Conservation (phyloP, 2,888 invertebrate species). For the Pheosia gnoma region DNA sequence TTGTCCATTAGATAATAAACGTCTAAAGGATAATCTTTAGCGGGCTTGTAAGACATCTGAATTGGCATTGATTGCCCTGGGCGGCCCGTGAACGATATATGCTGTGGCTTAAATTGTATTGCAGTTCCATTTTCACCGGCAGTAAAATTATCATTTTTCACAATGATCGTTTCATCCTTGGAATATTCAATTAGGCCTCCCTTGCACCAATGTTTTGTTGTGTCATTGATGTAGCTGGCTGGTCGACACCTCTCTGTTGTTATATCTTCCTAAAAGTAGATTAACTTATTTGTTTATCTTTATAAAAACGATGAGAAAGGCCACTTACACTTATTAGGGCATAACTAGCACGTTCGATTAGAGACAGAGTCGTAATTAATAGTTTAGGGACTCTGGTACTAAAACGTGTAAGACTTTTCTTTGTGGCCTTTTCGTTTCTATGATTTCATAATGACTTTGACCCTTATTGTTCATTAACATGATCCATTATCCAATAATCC, state of each 20-base stretch:
- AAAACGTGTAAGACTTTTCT: no score
- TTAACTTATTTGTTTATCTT: no score
- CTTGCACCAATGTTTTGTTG: slow-evolving; percentile 48
- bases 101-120: slow-evolving; percentile 84
- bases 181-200: slow-evolving; percentile 34
- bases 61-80: slow-evolving; percentile 71
- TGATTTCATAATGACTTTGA: no score
- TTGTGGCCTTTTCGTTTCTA: no score
- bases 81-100: slow-evolving; percentile 71
- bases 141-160: slow-evolving; percentile 28
- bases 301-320: no score
- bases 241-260: slow-evolving; percentile 40
- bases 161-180: background rate
- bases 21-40: slow-evolving; percentile 91
- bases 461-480: no score
- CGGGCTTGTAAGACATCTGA: slow-evolving; percentile 83
- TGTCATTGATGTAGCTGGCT: slow-evolving; percentile 10
- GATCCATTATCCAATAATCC: no score
- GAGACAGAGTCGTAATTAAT: no score
- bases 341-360: no score
- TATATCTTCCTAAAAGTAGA: slow-evolving; percentile 36
- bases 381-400: no score
- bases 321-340: no score
- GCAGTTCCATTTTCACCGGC: slow-evolving; percentile 12
- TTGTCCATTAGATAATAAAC: slow-evolving; percentile 93